These are phyloP conservation scores for Pagetopsis macropterus DNA, from an alignment of 2,797 vertebrate species.

Conservation along the genomic window DNA sequence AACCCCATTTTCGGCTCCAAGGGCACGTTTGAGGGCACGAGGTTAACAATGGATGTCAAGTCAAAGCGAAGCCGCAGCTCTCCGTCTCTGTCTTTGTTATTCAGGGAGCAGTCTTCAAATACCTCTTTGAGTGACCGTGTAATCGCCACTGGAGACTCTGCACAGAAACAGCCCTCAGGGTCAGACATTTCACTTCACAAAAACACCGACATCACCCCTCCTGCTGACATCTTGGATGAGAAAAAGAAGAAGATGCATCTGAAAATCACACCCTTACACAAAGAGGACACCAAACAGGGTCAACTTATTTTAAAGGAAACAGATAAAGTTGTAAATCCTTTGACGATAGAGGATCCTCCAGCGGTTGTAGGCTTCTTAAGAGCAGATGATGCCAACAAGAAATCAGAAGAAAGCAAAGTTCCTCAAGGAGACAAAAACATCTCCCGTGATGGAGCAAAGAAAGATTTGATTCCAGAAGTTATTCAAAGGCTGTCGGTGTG, in stretches of 20 bases:
- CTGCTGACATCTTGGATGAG: conserved; percentile 36
- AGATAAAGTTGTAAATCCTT: conserved; percentile 27
- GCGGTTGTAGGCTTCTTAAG: conserved; percentile 8
- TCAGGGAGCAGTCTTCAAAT: conserved; percentile 67
- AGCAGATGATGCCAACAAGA: conserved; percentile 12
- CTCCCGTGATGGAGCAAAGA: conserved; percentile 43
- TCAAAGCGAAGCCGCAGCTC: conserved; percentile 82
- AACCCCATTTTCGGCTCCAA: conserved; percentile 64
- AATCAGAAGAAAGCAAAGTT: conserved; percentile 31
- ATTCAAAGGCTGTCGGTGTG: conserved; percentile 70
- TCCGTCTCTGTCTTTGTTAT: conserved; percentile 77
- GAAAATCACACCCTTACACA: conserved; percentile 54
- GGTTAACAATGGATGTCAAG: conserved; percentile 69
- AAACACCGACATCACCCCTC: conserved; percentile 33
- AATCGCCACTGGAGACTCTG: conserved; percentile 42
- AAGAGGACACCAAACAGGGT: conserved; percentile 52
- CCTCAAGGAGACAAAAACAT: conserved; percentile 33
- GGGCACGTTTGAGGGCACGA: conserved; percentile 55
- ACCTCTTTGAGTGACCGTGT: conserved; percentile 46
- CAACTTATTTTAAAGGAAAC: conserved; percentile 35
- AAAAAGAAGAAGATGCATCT: conserved; percentile 46
- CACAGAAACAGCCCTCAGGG: conserved; percentile 74
- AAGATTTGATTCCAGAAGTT: conserved; percentile 46
- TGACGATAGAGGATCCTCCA: conserved; percentile 30
- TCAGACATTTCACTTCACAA: conserved; percentile 70